phyloP scores from a whole-genome alignment of 2,888 invertebrate genomes.

The Tachina grossa region DNA sequence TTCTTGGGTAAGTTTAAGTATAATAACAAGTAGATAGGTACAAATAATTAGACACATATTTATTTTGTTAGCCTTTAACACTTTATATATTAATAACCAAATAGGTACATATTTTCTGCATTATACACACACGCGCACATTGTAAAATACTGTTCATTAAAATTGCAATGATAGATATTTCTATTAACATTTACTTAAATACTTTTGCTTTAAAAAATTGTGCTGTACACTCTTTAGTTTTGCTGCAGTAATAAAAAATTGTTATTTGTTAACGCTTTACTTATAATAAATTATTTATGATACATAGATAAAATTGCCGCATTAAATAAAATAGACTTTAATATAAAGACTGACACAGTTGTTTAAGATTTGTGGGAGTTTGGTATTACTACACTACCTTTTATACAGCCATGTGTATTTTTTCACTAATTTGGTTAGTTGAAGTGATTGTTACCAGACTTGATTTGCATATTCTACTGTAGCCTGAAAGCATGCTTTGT shows the following conservation, averaged over 20 bases:
- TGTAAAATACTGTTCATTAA: neutral
- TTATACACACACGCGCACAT: neutral
- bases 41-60: neutral
- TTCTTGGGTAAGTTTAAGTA: too few relatives aligned
- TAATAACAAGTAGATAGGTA: neutral
- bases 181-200: neutral
- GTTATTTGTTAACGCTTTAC: neutral
- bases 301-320: slow-evolving; percentile 9
- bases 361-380: neutral
- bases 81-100: neutral
- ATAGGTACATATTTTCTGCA: neutral
- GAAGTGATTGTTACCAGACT: neutral
- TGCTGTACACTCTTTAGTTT: neutral
- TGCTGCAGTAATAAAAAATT: neutral
- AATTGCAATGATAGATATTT: neutral
- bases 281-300: neutral
- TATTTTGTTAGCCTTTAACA: neutral
- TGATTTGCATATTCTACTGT: neutral
- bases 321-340: slow-evolving; percentile 20
- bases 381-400: neutral
- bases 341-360: slow-evolving; percentile 36
- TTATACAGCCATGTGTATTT: neutral
- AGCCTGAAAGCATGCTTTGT: neutral
- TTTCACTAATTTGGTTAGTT: neutral
- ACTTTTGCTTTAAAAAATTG: neutral